Percentiles rank a stretch among this genome's conserved stretches.
phyloP scores from a whole-genome alignment of 2,113 vertebrate species.

The Capreolus pygargus region DNA sequence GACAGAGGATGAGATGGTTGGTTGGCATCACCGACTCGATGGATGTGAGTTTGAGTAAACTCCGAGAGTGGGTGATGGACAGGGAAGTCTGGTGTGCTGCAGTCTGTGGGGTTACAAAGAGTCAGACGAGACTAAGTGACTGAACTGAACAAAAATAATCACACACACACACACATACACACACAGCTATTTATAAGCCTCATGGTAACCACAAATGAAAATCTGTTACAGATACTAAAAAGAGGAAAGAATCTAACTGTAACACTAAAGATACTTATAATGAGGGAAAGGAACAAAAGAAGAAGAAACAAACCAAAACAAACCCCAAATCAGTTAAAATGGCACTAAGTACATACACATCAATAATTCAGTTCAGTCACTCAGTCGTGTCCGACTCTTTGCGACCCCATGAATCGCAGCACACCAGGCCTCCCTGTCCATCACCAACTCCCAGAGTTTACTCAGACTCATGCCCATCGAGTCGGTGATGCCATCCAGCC shows the following conservation, averaged over 20 bases:
- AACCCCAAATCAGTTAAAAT: not conserved
- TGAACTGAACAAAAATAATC: not conserved
- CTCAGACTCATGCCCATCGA: no score
- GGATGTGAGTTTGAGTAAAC: not conserved
- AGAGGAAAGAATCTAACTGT: not conserved
- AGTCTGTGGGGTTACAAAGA: not conserved
- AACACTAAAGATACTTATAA: not conserved
- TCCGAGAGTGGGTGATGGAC: not conserved
- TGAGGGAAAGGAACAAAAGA: not conserved
- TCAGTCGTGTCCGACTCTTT: no score
- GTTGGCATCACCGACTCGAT: not conserved
- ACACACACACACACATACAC: not conserved
- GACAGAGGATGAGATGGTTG: not conserved
- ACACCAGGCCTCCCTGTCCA: no score
- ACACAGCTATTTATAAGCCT: not conserved
- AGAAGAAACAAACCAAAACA: not conserved
- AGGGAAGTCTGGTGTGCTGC: not conserved
- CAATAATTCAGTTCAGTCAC: not conserved
- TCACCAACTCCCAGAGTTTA: no score
- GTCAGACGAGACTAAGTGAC: fast-evolving
- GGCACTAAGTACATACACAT: not conserved
- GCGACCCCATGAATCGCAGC: no score
- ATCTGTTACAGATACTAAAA: not conserved
- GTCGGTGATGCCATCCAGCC: no score
- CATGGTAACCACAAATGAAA: not conserved